These are phyloP conservation scores for Hypanus sabinus DNA, from an alignment of 2,113 vertebrate species.

Conservation along the genomic window DNA sequence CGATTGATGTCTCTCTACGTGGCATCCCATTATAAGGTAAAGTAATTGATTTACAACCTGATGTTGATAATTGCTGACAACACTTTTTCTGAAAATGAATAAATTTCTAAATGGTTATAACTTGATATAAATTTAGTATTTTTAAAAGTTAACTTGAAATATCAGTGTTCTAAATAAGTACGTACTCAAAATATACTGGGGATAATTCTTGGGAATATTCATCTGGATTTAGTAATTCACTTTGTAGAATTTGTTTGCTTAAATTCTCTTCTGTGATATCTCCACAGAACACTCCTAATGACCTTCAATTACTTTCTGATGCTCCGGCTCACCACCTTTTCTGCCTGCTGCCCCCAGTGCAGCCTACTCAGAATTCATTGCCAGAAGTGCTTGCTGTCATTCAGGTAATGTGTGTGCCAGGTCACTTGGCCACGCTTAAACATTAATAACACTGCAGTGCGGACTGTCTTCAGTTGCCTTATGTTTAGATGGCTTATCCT, in stretches of 20 bases:
- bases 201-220: background rate
- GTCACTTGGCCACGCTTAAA: background rate
- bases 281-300: conserved; percentile 86
- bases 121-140: background rate
- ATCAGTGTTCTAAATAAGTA: background rate
- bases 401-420: conserved; percentile 62
- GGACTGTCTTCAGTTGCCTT: too few species aligned
- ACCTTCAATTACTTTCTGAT: conserved; percentile 94
- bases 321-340: conserved; percentile 96
- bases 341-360: conserved; percentile 86
- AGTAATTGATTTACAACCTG: background rate
- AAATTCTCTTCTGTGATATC: background rate
- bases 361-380: conserved; percentile 84
- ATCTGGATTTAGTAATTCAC: background rate
- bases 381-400: conserved; percentile 91
- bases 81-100: background rate
- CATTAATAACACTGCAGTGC: background rate
- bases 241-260: background rate
- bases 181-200: background rate
- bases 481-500: background rate
- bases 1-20: conserved; percentile 94
- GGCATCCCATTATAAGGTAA: conserved; percentile 95
- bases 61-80: too few species aligned
- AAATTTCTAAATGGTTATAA: background rate
- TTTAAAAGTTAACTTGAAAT: background rate